These are phyloP conservation scores for Elaeidobius kamerunicus DNA, from an alignment of 2,888 invertebrate species.

Conservation along the genomic window DNA sequence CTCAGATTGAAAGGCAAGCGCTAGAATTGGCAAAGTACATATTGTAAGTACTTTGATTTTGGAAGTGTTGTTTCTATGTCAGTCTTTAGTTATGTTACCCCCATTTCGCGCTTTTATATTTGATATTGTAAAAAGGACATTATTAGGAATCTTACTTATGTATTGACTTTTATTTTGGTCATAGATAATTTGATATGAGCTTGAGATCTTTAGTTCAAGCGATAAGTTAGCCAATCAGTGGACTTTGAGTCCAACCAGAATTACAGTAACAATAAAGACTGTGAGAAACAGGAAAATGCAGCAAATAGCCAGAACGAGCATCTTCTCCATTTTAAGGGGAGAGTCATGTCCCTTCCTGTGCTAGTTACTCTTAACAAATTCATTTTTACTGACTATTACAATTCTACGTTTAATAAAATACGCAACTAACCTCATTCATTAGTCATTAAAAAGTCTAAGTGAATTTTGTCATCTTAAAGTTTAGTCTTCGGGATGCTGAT, in stretches of 20 bases:
- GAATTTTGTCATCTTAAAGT: not conserved
- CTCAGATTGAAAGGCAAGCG: constrained; percentile 8
- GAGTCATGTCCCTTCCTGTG: not conserved
- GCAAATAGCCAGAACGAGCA: constrained; percentile 22
- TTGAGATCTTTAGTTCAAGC: constrained; percentile 10
- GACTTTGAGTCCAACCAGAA: constrained; percentile 13
- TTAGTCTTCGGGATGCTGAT: constrained; percentile 37
- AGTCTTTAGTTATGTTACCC: constrained; percentile 13
- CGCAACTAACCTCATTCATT: constrained; percentile 13
- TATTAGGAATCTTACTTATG: constrained; percentile 2
- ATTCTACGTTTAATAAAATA: not conserved
- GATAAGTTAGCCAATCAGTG: not conserved
- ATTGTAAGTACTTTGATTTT: constrained; percentile 4
- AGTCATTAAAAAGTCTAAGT: not conserved
- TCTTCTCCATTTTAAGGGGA: constrained; percentile 18
- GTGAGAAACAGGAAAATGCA: constrained; percentile 19
- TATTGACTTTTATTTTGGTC: constrained; percentile 14
- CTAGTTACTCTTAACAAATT: not conserved
- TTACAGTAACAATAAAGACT: constrained; percentile 18
- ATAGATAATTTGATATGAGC: constrained; percentile 18
- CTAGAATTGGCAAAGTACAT: constrained; percentile 4
- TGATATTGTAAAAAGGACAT: not conserved
- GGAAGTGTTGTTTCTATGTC: constrained; percentile 12
- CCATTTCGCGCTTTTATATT: constrained; percentile 4
- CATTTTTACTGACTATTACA: constrained; percentile 7